Base-by-base conservation (phyloP, 2,888 invertebrate genomes). In the Ormyrus pomaceus region DNA sequence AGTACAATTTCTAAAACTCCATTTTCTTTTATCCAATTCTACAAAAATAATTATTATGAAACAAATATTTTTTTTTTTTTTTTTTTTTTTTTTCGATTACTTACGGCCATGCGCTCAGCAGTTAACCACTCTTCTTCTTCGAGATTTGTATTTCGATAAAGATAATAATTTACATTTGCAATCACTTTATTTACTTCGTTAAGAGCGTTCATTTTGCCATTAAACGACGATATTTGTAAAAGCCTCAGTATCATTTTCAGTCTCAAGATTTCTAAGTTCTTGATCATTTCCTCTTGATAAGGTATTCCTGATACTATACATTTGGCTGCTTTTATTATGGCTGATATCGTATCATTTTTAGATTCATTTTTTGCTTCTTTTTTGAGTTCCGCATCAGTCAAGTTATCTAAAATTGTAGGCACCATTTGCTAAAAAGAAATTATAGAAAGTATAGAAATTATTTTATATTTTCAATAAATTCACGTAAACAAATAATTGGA, bases 171-270 rank as follows among this genome's bases (percentile, higher is more conserved):
- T 80, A 98, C 97, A 87, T 96, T 95, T 80, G 96, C 95, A 84
- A 97, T 96, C 70, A 99, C 96, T 93, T 99, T 98, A 92, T 99
- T 99, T 79, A 99, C 97, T 93, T 99, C 99, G 91, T 99, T 98
- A 83, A 99, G 92, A 45, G 99, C 99, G 88, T 98, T 98, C 99
- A 99, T 99, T 93, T 99, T 99, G 56, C 99, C 98, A 92, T 98
- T 99, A 90, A 99, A 99, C 74, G 98, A 98, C 46, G 98, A 98
- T 91, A 98, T 98, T 93, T 98, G 97, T 84, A 99, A 92, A 87
- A 97, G 94, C 89, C 97, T 94, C 85, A 99, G 93, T 88, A 99
- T 98, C 97, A 99, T 98, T 93, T 98, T 97, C 85, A 99, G 93
- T 86, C 98, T 94, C 93, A 98, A 97, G 92, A 98, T 97, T 93